These are phyloP conservation scores for Drosophila borealis DNA, from an alignment of 2,888 invertebrate species.

Conservation along the genomic window DNA sequence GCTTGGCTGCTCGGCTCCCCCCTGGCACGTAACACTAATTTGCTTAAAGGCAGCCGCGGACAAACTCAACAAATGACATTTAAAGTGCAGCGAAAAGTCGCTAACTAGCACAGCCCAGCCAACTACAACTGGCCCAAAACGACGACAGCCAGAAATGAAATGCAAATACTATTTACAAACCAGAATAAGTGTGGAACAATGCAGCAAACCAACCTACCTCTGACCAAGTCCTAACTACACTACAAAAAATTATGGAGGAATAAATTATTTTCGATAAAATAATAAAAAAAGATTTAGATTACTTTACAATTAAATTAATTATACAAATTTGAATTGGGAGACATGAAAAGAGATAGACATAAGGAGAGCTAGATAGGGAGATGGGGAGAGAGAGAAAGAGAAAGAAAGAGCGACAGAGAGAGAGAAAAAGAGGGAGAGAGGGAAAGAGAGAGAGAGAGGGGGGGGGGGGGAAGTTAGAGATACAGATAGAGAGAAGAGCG, in stretches of 20 bases:
- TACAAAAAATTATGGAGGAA: background rate
- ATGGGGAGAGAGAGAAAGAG: no score
- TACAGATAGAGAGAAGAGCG: no score
- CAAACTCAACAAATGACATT: slow-evolving; percentile 74
- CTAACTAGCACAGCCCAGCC: slow-evolving; percentile 60
- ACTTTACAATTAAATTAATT: no score
- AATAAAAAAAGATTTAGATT: no score
- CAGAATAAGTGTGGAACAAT: slow-evolving; percentile 64
- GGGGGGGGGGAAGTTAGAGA: no score
- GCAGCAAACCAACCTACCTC: slow-evolving; percentile 23
- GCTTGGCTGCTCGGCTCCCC: slow-evolving; percentile 25
- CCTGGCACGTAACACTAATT: slow-evolving; percentile 63
- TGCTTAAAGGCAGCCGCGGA: slow-evolving; percentile 70
- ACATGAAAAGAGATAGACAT: no score
- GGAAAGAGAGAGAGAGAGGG: no score
- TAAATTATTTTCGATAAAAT: background rate
- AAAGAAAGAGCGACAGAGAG: no score
- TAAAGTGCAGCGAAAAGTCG: slow-evolving; percentile 78
- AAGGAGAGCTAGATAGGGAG: no score
- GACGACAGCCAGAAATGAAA: slow-evolving; percentile 62
- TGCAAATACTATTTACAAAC: slow-evolving; percentile 71
- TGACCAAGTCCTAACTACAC: slow-evolving; percentile 1
- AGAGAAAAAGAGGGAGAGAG: no score
- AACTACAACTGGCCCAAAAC: slow-evolving; percentile 16
- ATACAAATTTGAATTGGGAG: no score